Base-by-base conservation (phyloP, 2,888 invertebrate genomes). In the Onthophagus sagittarius region DNA sequence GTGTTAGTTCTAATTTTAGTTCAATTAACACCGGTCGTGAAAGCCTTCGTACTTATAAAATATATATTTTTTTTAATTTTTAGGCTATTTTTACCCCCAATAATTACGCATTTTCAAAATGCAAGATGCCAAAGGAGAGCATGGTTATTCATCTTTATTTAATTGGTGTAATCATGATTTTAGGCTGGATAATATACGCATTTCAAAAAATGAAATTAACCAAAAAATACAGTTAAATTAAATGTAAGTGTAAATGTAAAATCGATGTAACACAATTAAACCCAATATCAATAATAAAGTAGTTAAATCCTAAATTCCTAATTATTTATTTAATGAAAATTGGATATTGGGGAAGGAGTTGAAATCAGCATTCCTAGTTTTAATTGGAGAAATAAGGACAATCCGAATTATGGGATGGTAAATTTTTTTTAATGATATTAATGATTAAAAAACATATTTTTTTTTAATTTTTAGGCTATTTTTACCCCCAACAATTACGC, bases 291-390 rank as follows among this genome's bases (percentile, higher is more conserved):
- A n/a, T n/a, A n/a, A n/a, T n/a, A n/a, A n/a, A n/a, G n/a, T n/a
- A n/a, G n/a, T n/a, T n/a, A n/a, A n/a, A n/a, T n/a, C n/a, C n/a
- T n/a, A n/a, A n/a, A n/a, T n/a, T n/a, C n/a, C n/a, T n/a, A n/a
- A n/a, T n/a, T n/a, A n/a, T n/a, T n/a, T n/a, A n/a, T n/a, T n/a
- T n/a, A n/a, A n/a, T n/a, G 82, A 77, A 81, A 85, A 23, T 87
- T 83, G 78, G 86, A 78, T 82, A 85, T 77, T 82, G 87, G 85
- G 79, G 88, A 80, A 82, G 91, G 88, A 83, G 79, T 88, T 53
- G 94, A 95, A 84, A 90, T 92, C 79, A 97, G 97, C 0, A 90
- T 99, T 5, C 92, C 98, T 0, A 98, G 98, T 4, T 99, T 98
- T 81, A 98, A 94, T 82, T 99, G 99, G 99, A 89, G 98, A 74